Evolutionary conservation across 2,888 invertebrate genomes (phyloP).

Genomic region (Heteropelma amictum): DNA sequence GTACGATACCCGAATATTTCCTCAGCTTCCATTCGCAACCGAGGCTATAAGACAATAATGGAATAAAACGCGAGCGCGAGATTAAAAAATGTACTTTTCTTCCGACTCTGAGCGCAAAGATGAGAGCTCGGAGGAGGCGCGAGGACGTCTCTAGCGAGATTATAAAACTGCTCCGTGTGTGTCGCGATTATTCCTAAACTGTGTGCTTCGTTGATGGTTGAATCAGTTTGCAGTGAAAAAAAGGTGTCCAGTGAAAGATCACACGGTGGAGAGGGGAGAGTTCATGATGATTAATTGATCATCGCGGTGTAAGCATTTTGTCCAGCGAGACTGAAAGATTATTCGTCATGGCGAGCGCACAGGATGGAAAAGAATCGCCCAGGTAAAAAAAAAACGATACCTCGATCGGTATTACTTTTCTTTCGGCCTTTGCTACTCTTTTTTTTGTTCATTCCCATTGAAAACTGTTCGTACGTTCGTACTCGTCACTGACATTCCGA

Average conservation of each 20-base stretch:
- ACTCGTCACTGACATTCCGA: no score
- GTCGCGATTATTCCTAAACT: not conserved
- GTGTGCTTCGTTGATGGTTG: not conserved
- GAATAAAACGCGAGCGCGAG: no score
- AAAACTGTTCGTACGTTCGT: not conserved
- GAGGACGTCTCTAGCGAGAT: no score
- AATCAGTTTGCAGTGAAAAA: constrained; percentile 11
- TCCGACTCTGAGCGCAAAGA: not conserved
- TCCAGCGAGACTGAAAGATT: constrained; percentile 9
- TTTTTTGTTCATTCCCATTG: not conserved
- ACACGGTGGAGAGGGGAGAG: not conserved
- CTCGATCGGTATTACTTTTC: not conserved
- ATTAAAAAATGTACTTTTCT: not conserved
- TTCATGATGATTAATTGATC: not conserved
- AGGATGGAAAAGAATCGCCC: constrained; percentile 75
- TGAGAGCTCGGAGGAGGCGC: not conserved
- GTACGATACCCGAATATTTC: not conserved
- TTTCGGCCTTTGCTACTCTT: not conserved
- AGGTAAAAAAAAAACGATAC: constrained; percentile 64
- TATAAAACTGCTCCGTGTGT: not conserved
- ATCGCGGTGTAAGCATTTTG: constrained; percentile 5
- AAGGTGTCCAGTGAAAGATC: constrained; percentile 23
- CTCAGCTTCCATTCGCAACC: constrained; percentile 29
- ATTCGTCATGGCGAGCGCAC: constrained; percentile 71
- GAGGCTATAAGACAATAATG: no score